phyloP scores from a whole-genome alignment of 2,113 vertebrate species.

The Pseudolaguvia tuberculata region DNA sequence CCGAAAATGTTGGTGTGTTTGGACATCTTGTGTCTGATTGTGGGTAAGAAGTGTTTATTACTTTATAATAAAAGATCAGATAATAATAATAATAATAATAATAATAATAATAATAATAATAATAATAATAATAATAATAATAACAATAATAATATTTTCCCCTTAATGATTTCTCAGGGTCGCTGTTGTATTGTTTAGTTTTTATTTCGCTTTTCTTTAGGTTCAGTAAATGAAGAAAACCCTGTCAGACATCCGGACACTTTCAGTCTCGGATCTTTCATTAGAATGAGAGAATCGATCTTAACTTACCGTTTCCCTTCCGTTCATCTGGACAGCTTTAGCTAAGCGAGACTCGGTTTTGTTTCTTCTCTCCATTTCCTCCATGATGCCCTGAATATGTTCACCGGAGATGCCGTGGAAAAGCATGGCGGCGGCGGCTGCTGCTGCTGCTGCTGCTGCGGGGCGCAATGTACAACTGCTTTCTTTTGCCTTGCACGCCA shows the following conservation, averaged over 20 bases:
- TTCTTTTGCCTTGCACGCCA: conserved; percentile 94
- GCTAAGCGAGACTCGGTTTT: conserved; percentile 91
- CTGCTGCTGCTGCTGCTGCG: conserved; percentile 66
- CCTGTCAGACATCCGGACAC: too few species aligned
- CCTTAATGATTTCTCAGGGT: too few species aligned
- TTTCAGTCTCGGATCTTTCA: too few species aligned
- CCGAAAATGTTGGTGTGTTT: conserved; percentile 71
- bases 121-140: too few species aligned
- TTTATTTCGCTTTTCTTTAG: too few species aligned
- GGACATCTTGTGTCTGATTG: conserved; percentile 69
- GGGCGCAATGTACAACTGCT: conserved; percentile 95
- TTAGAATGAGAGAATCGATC: not conserved
- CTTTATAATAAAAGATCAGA: too few species aligned
- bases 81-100: not conserved
- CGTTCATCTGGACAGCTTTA: conserved; percentile 94
- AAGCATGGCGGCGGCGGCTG: conserved; percentile 95
- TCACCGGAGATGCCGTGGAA: conserved; percentile 99
- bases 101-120: not conserved
- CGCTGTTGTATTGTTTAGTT: too few species aligned
- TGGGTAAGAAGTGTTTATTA: conserved; percentile 65
- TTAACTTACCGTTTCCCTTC: conserved; percentile 90
- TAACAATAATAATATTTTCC: too few species aligned
- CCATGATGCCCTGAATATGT: conserved; percentile 99
- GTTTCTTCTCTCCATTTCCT: conserved; percentile 98
- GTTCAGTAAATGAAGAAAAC: too few species aligned